Percentiles rank a stretch among this genome's conserved stretches.
Evolutionary conservation across 64 coral and sea anemone species (phyloP).

Genomic region (Stichodactyla helianthus): DNA sequence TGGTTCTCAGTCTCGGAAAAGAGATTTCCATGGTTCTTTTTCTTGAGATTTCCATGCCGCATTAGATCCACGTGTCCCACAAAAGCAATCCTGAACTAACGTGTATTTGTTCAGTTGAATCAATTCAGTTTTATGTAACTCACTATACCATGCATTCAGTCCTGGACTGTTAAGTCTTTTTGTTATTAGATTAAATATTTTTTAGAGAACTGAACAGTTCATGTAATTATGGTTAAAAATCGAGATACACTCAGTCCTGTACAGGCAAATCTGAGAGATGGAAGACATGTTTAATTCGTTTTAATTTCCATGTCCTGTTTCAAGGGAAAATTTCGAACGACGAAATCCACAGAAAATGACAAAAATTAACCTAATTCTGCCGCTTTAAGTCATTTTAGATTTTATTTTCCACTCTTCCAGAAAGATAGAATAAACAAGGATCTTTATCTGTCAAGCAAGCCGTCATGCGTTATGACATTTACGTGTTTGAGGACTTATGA

Average conservation of each 20-base stretch:
- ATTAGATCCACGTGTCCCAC: not conserved
- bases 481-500: slow-evolving; percentile 2
- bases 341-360: not conserved
- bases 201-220: not conserved
- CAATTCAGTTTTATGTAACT: not conserved
- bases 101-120: not conserved
- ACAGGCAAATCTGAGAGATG: not conserved
- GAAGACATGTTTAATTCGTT: not conserved
- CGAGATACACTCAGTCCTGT: not conserved
- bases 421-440: not conserved
- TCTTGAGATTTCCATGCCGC: not conserved
- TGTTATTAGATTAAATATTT: not conserved
- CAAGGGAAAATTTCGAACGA: not conserved
- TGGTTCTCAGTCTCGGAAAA: not conserved
- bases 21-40: not conserved
- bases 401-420: not conserved
- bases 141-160: not conserved
- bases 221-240: not conserved
- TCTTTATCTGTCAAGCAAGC: not conserved
- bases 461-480: not conserved
- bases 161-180: not conserved
- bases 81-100: not conserved
- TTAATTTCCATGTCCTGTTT: not conserved
- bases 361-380: not conserved
- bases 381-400: not conserved